Conservation (phyloP, 2,888 invertebrate species). For the Dione vanillae region DNA sequence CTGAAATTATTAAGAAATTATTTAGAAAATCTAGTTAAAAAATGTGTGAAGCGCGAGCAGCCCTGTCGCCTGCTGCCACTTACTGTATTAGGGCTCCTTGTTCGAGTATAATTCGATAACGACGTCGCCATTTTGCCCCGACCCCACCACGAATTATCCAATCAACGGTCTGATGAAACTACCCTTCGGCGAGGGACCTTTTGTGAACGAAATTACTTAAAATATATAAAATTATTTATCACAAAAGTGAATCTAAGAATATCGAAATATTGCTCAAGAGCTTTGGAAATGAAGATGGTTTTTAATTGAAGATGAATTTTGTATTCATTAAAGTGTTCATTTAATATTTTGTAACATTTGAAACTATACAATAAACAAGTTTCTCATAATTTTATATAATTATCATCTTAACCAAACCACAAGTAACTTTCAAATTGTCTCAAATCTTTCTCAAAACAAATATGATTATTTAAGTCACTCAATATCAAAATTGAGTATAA, state of each 20-base stretch:
- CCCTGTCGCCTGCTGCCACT: constrained; percentile 55
- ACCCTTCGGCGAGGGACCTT: constrained; percentile 30
- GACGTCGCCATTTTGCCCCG: constrained; percentile 60
- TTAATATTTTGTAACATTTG: too few species aligned
- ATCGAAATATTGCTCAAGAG: neutral
- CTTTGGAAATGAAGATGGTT: neutral
- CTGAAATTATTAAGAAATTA: neutral
- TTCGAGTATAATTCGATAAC: constrained; percentile 66
- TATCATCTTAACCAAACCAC: too few species aligned
- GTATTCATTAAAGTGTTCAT: neutral
- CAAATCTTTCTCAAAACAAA: too few species aligned
- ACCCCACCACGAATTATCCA: constrained; percentile 50
- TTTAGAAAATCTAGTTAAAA: neutral
- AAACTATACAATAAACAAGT: too few species aligned
- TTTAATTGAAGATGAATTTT: neutral
- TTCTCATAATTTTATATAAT: too few species aligned
- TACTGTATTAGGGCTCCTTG: constrained; percentile 69
- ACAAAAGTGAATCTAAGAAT: neutral
- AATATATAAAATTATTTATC: constrained; percentile 19
- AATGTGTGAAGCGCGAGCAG: constrained; percentile 33
- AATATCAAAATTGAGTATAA: too few species aligned
- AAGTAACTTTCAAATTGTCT: too few species aligned
- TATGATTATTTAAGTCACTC: too few species aligned
- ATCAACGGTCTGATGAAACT: constrained; percentile 43
- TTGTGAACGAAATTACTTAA: constrained; percentile 22